phyloP scores from a whole-genome alignment of 2,888 invertebrate species.

The Eilema griseolum region DNA sequence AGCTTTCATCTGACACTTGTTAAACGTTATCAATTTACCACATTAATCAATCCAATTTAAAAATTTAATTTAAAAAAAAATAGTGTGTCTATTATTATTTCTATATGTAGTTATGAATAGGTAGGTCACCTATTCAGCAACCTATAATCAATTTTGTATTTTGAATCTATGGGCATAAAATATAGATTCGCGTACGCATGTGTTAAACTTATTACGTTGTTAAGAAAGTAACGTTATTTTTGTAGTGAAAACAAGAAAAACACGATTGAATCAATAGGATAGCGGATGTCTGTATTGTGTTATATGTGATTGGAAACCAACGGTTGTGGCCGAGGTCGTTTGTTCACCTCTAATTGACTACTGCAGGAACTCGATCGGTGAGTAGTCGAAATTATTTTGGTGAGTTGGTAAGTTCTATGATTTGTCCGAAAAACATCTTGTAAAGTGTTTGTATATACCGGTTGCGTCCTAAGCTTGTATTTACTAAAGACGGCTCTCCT shows the following conservation, averaged over 20 bases:
- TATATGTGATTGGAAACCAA: conserved; percentile 68
- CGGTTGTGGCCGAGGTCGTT: conserved; percentile 74
- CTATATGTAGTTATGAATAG: conserved; percentile 26
- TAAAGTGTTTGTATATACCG: too few relatives aligned
- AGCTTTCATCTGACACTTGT: background rate
- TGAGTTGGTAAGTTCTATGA: background rate
- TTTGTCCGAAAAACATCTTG: too few relatives aligned
- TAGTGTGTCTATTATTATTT: conserved; percentile 48
- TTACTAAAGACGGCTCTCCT: too few relatives aligned
- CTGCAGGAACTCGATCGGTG: conserved; percentile 29
- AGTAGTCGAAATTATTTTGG: background rate
- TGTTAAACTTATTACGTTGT: conserved; percentile 23
- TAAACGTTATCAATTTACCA: background rate
- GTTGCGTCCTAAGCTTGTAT: too few relatives aligned
- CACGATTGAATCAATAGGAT: conserved; percentile 63
- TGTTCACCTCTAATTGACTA: conserved; percentile 64
- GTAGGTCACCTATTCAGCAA: conserved; percentile 40
- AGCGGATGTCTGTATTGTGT: conserved; percentile 67
- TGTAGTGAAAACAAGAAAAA: conserved; percentile 67
- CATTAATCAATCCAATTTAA: conserved; percentile 24
- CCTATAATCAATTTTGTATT: conserved; percentile 15
- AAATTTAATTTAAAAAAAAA: conserved; percentile 44
- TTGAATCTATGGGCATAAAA: conserved; percentile 10
- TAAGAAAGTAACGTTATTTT: conserved; percentile 55
- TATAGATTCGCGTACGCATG: conserved; percentile 26